phyloP scores from a whole-genome alignment of 2,888 invertebrate species.

The Globia sparganii region DNA sequence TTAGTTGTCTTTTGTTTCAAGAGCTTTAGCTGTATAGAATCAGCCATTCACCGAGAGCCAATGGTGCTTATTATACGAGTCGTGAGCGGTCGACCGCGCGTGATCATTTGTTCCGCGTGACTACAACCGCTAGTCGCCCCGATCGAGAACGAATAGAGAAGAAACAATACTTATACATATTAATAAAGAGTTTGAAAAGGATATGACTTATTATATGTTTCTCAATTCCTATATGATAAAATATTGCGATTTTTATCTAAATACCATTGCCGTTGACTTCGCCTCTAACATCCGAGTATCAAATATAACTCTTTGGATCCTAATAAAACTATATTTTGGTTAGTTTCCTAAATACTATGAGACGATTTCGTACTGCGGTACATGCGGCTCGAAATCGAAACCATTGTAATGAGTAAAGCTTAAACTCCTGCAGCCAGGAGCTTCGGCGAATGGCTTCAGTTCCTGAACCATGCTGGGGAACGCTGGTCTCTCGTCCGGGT shows the following conservation, averaged over 20 bases:
- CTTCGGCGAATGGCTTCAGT: conserved; percentile 80
- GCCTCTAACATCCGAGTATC: conserved; percentile 55
- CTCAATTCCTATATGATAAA: conserved; percentile 18
- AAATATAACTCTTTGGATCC: conserved; percentile 66
- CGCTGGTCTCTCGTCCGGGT: conserved; percentile 94
- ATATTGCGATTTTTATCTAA: conserved; percentile 25
- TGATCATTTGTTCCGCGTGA: conserved; percentile 57
- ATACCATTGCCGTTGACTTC: conserved; percentile 15
- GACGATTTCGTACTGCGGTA: conserved; percentile 85
- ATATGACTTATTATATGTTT: not conserved
- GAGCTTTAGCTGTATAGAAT: conserved; percentile 4
- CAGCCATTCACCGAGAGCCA: conserved; percentile 19
- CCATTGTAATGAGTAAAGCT: conserved; percentile 88
- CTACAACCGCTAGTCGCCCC: conserved; percentile 36
- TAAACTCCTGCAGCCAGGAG: conserved; percentile 79
- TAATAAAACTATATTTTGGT: conserved; percentile 62
- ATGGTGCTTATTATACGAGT: not conserved
- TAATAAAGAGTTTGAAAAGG: conserved; percentile 20
- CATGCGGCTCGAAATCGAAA: conserved; percentile 85
- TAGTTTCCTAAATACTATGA: conserved; percentile 74
- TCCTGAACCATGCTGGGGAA: conserved; percentile 91
- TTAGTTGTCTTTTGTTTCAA: conserved; percentile 20
- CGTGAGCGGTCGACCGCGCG: conserved; percentile 39
- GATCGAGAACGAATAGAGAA: conserved; percentile 15
- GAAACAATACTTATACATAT: conserved; percentile 24